Conservation (phyloP, 2,888 invertebrate genomes). For the Linnaemya vulpina region DNA sequence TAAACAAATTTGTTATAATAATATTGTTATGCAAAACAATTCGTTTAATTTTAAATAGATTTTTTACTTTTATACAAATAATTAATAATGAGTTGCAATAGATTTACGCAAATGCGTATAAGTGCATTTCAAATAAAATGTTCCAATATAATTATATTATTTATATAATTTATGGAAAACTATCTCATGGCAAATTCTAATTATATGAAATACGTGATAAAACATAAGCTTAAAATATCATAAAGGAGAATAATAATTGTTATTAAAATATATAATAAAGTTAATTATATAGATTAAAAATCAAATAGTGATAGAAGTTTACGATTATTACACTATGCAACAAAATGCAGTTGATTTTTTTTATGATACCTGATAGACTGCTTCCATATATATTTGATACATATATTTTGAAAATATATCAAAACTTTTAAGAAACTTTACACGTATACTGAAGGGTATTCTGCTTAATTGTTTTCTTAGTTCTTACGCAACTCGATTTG, state of each 20-base stretch:
- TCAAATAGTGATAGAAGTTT: background rate
- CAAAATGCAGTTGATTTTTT: background rate
- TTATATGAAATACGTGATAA: conserved; percentile 39
- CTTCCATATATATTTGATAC: background rate
- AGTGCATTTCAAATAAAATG: background rate
- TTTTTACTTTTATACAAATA: background rate
- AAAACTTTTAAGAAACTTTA: too few species aligned
- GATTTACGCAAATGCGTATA: background rate
- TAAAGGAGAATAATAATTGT: background rate
- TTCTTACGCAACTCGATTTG: too few species aligned
- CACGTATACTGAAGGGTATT: too few species aligned
- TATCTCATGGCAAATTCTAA: conserved; percentile 5
- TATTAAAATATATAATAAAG: background rate
- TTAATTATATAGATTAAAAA: conserved; percentile 3
- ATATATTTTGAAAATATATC: too few species aligned
- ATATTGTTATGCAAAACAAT: background rate
- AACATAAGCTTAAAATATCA: background rate
- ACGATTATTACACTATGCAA: background rate
- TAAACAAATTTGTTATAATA: background rate
- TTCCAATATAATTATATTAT: conserved; percentile 26
- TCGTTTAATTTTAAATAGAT: background rate
- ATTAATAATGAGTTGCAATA: background rate
- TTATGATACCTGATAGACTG: background rate
- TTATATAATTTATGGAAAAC: conserved; percentile 5
- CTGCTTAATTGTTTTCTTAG: too few species aligned